Evolutionary conservation across 2,797 vertebrate species (phyloP).

Genomic region (Syndactyla subalaris): DNA sequence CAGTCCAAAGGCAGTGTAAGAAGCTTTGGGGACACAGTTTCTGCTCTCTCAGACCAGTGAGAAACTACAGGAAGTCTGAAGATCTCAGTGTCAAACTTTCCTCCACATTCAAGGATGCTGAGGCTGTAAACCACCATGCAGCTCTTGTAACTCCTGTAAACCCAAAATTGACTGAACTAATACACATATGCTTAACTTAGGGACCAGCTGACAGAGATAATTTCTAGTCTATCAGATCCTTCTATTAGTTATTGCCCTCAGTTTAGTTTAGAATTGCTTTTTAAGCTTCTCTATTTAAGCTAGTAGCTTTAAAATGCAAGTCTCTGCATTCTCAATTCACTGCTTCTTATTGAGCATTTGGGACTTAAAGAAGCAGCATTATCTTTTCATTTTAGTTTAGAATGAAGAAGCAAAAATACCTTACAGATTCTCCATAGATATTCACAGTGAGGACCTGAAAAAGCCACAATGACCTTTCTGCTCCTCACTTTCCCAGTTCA

Average conservation of each 20-base stretch:
- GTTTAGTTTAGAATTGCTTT: constrained; percentile 61
- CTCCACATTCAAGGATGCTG: not conserved
- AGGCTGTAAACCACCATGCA: not conserved
- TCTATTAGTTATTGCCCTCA: constrained; percentile 37
- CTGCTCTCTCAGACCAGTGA: not conserved
- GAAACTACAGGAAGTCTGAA: constrained; percentile 11
- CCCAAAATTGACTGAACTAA: not conserved
- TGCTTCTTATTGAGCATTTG: not conserved
- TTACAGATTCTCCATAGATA: not conserved
- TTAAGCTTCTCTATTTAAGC: constrained; percentile 32
- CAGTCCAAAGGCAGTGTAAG: not conserved
- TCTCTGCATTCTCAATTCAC: not conserved
- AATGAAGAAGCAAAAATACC: not conserved
- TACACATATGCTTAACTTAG: constrained; percentile 18
- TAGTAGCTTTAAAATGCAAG: not conserved
- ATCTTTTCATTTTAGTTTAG: not conserved
- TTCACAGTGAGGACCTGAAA: not conserved
- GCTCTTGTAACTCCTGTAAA: constrained; percentile 4
- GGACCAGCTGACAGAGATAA: constrained; percentile 36
- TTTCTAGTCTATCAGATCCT: constrained; percentile 46
- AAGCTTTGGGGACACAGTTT: not conserved
- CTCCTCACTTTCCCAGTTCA: not conserved
- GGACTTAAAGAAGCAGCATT: not conserved
- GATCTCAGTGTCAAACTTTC: not conserved
- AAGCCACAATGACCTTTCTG: not conserved